Evolutionary conservation across 1,140 invertebrate genomes (phyloP).

Genomic region (Chelonus insularis): DNA sequence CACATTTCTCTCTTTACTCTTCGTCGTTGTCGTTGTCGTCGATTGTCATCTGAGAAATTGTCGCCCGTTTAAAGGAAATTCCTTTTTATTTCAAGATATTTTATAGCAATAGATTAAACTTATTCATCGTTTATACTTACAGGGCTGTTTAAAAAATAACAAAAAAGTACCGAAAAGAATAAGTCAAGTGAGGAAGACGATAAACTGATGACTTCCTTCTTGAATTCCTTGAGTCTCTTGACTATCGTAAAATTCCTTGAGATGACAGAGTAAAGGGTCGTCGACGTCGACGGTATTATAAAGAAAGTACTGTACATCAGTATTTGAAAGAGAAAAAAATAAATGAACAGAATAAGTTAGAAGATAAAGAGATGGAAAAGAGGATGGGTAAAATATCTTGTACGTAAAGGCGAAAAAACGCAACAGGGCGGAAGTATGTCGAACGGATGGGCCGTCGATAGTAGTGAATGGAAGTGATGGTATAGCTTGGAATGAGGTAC

Average conservation of each 20-base stretch:
- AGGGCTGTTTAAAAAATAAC: too few relatives aligned
- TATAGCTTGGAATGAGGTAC: not conserved
- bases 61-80: not conserved
- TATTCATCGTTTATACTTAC: not conserved
- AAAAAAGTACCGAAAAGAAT: not conserved
- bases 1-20: not conserved
- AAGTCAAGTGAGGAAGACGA: not conserved
- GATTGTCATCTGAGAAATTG: conserved; percentile 18
- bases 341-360: not conserved
- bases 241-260: conserved; percentile 20
- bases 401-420: conserved; percentile 31
- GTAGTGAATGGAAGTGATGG: conserved; percentile 24
- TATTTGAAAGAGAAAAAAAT: not conserved
- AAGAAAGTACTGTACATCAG: not conserved
- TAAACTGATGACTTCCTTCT: conserved; percentile 17
- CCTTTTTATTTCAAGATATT: conserved; percentile 4
- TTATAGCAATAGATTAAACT: not conserved
- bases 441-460: conserved; percentile 33
- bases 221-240: conserved; percentile 7
- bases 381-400: conserved; percentile 6
- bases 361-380: conserved; percentile 13
- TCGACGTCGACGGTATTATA: conserved; percentile 6
- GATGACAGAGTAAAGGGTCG: conserved; percentile 23
- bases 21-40: not conserved
- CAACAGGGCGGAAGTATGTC: conserved; percentile 47